Evolutionary conservation across 2,797 vertebrate species (phyloP), one percentile per base, ranked within the genome.

Genomic region (Todus mexicanus): DNA sequence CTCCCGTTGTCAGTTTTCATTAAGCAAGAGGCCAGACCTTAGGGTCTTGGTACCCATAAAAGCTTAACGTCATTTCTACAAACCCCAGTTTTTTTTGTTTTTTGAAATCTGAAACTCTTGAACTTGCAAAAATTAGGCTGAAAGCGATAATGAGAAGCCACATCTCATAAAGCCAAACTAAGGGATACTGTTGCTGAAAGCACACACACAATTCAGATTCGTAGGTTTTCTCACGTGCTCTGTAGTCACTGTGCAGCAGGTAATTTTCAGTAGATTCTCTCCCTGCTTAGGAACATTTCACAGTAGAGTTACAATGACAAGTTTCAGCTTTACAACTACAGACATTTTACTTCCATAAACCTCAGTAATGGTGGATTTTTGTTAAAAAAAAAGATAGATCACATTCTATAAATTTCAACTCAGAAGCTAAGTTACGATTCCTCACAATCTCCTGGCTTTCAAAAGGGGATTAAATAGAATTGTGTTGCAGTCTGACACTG

Each of bases 61-160:
- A 13, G n/a, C 6, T 29, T 64, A 40, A 59, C 6, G 16, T 20
- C 15, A 51, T 47, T 72, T 63, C 38, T 48, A 61, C 15, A 57
- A 45, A 63, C 26, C 14, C 51, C 19, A n/a, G 20, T 1, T 19
- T 1, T 1, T 19, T 1, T 26, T 4, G 5, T 6, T 16, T 81
- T 91, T 86, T 72, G 47, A 78, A 61, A 76, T n/a, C 12, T n/a
- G 27, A 81, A 60, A 42, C 11, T 54, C 12, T 40, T 83, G 5
- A 23, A 69, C 13, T 73, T 72, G 56, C n/a, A 76, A 73, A 70
- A 70, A 70, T 23, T 29, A 60, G 20, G 45, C 16, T 89, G 48
- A 82, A 66, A 63, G 26, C 17, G 22, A 64, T 22, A 74, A 66
- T 23, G 23, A 83, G 87, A 89, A 83, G 53, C 35, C 25, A 9